Percentiles rank a stretch among this genome's conserved stretches.
Evolutionary conservation across 1,140 invertebrate species (phyloP).

Genomic region (Kradibia gibbosae): DNA sequence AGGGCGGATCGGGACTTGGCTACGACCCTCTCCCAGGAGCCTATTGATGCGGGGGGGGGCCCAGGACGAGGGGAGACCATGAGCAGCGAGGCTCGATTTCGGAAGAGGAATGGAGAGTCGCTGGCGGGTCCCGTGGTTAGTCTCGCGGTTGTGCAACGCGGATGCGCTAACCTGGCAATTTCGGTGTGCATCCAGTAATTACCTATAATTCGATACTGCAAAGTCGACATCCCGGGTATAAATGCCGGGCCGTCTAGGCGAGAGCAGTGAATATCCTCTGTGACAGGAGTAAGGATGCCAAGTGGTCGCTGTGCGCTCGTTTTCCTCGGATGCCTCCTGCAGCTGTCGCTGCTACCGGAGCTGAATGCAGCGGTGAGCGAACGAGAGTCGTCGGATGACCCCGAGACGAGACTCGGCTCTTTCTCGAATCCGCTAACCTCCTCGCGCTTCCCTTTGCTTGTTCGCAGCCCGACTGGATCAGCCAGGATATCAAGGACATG

Average conservation of each 20-base stretch:
- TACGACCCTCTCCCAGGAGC: no score
- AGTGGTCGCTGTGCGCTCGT: background rate
- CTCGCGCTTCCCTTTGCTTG: background rate
- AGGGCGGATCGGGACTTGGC: no score
- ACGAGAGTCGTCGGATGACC: background rate
- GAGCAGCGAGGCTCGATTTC: background rate
- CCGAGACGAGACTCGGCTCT: background rate
- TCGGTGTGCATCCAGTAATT: conserved; percentile 1
- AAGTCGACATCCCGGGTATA: conserved; percentile 6
- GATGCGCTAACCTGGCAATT: conserved; percentile 8
- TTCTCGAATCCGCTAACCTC: background rate
- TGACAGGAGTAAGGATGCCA: background rate
- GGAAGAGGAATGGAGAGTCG: background rate
- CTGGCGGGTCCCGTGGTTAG: background rate
- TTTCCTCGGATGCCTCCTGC: background rate
- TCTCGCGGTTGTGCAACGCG: conserved; percentile 10
- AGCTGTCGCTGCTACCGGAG: conserved; percentile 42
- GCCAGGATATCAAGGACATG: conserved; percentile 65
- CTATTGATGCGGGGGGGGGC: no score
- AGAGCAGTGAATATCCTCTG: background rate
- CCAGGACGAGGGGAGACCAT: no score
- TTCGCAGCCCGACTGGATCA: conserved; percentile 58
- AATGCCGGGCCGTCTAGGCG: background rate
- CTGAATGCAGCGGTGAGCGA: conserved; percentile 56
- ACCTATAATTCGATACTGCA: background rate